phyloP scores from a whole-genome alignment of 2,888 invertebrate species.

The Netelia fuscicornis region DNA sequence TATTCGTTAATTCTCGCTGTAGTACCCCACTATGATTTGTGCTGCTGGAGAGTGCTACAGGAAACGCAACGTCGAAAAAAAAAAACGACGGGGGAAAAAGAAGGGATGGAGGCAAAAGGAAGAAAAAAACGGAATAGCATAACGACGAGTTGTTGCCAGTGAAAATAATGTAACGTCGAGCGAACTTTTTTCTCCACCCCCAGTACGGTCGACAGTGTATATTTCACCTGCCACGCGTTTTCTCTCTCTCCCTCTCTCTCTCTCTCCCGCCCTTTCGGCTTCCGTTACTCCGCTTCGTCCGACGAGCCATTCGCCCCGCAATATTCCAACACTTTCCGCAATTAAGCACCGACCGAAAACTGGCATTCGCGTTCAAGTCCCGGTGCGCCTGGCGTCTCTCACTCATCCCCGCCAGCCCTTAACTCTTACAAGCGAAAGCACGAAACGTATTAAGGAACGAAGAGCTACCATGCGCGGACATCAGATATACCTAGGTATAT shows the following conservation, averaged over 20 bases:
- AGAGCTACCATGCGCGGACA: slow-evolving; percentile 16
- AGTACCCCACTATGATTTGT: slow-evolving; percentile 67
- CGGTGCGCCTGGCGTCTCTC: slow-evolving; percentile 52
- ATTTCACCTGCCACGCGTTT: slow-evolving; percentile 75
- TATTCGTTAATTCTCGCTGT: slow-evolving; percentile 54
- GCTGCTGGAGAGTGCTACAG: slow-evolving; percentile 47
- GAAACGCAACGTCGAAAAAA: slow-evolving; percentile 56
- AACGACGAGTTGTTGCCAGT: slow-evolving; percentile 74
- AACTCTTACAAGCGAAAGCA: slow-evolving; percentile 18
- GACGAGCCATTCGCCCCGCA: slow-evolving; percentile 52
- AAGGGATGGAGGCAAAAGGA: slow-evolving; percentile 23
- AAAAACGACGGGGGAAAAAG: slow-evolving; percentile 13
- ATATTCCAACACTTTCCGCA: slow-evolving; percentile 70
- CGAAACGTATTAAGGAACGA: slow-evolving; percentile 61
- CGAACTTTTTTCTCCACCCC: slow-evolving; percentile 25
- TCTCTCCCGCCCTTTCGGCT: slow-evolving; percentile 6
- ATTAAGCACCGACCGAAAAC: slow-evolving; percentile 69
- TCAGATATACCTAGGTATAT: slow-evolving; percentile 1
- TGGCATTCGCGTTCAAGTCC: slow-evolving; percentile 66
- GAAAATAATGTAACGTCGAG: slow-evolving; percentile 77
- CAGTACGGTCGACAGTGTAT: slow-evolving; percentile 73
- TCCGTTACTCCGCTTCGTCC: slow-evolving; percentile 17
- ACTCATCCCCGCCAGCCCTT: slow-evolving; percentile 33
- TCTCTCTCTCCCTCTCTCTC: slow-evolving; percentile 16
- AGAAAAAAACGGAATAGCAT: slow-evolving; percentile 42